phyloP scores from a whole-genome alignment of 64 coral and sea anemone genomes.

The Platygyra sinensis region DNA sequence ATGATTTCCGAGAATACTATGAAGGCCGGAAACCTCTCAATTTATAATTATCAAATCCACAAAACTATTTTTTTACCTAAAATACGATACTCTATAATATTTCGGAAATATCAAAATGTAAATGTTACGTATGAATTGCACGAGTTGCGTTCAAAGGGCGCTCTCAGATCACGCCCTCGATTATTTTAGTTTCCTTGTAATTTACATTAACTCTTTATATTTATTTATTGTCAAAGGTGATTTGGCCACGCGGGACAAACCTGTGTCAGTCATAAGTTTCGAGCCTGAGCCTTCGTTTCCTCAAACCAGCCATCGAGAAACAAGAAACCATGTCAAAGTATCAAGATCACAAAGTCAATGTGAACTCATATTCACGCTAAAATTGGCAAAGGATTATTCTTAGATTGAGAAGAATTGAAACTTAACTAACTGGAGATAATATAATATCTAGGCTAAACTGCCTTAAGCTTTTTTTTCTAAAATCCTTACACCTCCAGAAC shows the following conservation, averaged over 20 bases:
- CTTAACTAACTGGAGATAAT: too few relatives aligned
- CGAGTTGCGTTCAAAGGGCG: not conserved
- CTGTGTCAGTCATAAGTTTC: too few relatives aligned
- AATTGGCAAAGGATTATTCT: too few relatives aligned
- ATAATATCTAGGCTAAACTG: too few relatives aligned
- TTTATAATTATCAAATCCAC: not conserved
- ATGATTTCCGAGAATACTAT: not conserved
- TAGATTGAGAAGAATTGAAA: too few relatives aligned
- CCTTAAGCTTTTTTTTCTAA: too few relatives aligned
- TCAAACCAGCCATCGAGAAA: too few relatives aligned
- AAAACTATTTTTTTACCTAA: slow-evolving; percentile 5
- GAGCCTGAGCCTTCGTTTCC: not conserved
- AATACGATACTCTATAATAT: slow-evolving; percentile 16
- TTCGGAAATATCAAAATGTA: slow-evolving; percentile 17
- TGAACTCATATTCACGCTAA: too few relatives aligned
- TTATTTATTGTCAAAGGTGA: not conserved
- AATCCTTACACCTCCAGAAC: too few relatives aligned
- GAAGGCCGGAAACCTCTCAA: not conserved
- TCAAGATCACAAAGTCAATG: too few relatives aligned
- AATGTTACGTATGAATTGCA: slow-evolving; percentile 12
- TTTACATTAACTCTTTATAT: not conserved
- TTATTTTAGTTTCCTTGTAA: not conserved
- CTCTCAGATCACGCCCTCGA: not conserved
- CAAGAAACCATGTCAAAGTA: too few relatives aligned
- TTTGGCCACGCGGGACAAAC: not conserved